phyloP scores from a whole-genome alignment of 2,888 invertebrate genomes.

The Macrophya annulata region DNA sequence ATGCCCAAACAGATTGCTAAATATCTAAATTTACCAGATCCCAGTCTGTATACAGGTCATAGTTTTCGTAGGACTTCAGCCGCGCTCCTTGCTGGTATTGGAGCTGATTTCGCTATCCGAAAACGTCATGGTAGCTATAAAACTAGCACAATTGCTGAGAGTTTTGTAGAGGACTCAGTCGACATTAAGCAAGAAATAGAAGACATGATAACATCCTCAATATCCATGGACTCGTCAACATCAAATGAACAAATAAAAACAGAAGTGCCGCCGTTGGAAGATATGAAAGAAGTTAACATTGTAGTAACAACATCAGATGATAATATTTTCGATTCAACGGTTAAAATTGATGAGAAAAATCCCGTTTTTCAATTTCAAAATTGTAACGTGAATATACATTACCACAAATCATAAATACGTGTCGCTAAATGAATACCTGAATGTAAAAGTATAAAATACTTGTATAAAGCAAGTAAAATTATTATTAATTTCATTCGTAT shows the following conservation, averaged over 20 bases:
- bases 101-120: conserved; percentile 61
- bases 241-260: neutral
- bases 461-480: neutral
- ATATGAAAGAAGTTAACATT: neutral
- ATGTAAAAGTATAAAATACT: neutral
- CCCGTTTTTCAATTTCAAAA: conserved; percentile 11
- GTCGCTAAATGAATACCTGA: neutral
- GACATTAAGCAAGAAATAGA: neutral
- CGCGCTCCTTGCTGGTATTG: conserved; percentile 62
- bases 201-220: neutral
- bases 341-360: neutral
- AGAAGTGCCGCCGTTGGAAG: neutral
- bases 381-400: conserved; percentile 8
- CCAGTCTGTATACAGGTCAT: conserved; percentile 73
- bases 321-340: neutral
- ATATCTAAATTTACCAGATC: conserved; percentile 60
- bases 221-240: neutral
- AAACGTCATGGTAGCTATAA: conserved; percentile 63
- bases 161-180: conserved; percentile 60
- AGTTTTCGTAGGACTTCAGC: conserved; percentile 62
- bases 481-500: too few species aligned
- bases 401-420: neutral
- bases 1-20: conserved; percentile 63
- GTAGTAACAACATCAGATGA: conserved; percentile 7
- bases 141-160: conserved; percentile 61